Base-by-base conservation (phyloP, 2,888 invertebrate species). In the Drosophila ustulata region DNA sequence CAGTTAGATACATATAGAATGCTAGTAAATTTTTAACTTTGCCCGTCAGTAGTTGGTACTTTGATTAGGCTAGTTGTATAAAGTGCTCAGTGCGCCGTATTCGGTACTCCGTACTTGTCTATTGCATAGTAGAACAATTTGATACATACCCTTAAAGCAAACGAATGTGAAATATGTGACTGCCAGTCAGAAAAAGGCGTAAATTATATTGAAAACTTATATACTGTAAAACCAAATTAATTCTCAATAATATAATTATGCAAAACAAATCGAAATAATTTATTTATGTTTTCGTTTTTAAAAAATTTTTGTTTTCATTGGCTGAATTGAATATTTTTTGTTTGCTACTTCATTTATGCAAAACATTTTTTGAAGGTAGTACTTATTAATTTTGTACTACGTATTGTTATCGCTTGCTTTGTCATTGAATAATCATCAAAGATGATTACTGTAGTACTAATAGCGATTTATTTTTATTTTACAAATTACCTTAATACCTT, bases 181-280 rank as follows among this genome's bases (percentile, higher is more conserved):
- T 86, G 81, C 81, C 86, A 73, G 85, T 85, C 88, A 72, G 81
- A 86, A 85, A 85, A 84, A 66, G 88, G 86, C 81, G 62, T 55
- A 71, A 75, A 64, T 82, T 78, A 78, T 82, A 75, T 70, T 64
- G 59, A 71, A 67, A 66, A 67, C 30, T 47, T 39, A 62, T 55
- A 66, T 72, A 86, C 79, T 85, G 87, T 82, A 87, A 76, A 63
- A 57, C 53, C 72, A 78, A 78, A 83, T 71, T 78, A 75, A 75
- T 69, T 70, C 55, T 66, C 72, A 75, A 82, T 84, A 78, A 84
- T 78, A 79, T 78, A 85, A 77, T 80, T 68, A 70, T 74, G 66
- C 61, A 66, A 73, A 78, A n/a, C 37, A 11, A 63, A 62, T 73
- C 55, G 32, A 69, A 61, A 47, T 66, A 23, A 18, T 74, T 68